Conservation (phyloP, 2,797 vertebrate species). For the Bradypodion ventrale region DNA sequence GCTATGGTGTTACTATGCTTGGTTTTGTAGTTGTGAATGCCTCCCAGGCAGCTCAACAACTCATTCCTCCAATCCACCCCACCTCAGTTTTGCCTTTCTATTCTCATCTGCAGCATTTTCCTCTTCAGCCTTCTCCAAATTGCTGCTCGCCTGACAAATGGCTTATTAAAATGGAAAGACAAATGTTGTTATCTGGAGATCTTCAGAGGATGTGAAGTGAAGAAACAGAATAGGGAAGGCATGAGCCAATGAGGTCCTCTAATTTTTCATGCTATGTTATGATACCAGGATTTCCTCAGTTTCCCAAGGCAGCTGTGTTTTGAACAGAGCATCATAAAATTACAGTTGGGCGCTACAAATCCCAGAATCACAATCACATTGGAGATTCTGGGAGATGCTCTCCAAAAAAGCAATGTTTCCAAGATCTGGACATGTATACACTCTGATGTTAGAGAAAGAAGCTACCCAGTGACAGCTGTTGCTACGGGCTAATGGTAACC, state of each 20-base stretch:
- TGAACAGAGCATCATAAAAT: too few species aligned
- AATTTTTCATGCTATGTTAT: neutral
- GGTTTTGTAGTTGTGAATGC: neutral
- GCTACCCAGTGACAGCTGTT: neutral
- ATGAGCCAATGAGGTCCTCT: neutral
- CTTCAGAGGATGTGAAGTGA: neutral
- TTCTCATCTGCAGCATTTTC: conserved; percentile 13
- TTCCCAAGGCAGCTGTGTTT: neutral
- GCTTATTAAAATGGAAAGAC: neutral
- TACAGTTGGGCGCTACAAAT: neutral
- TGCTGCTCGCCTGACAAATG: neutral
- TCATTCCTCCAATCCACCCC: neutral
- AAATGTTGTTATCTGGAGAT: neutral
- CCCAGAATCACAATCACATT: neutral
- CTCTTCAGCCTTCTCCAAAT: neutral
- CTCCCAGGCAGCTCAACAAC: neutral
- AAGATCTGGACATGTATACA: too few species aligned
- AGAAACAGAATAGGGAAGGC: neutral
- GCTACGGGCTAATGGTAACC: neutral
- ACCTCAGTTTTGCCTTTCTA: neutral
- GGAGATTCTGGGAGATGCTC: neutral
- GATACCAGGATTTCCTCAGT: neutral
- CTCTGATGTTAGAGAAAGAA: neutral
- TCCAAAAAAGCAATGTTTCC: neutral
- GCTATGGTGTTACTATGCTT: neutral